Evolutionary conservation across 2,888 invertebrate genomes (phyloP), one percentile per base, ranked within the genome.

Genomic region (Incurvaria masculella): DNA sequence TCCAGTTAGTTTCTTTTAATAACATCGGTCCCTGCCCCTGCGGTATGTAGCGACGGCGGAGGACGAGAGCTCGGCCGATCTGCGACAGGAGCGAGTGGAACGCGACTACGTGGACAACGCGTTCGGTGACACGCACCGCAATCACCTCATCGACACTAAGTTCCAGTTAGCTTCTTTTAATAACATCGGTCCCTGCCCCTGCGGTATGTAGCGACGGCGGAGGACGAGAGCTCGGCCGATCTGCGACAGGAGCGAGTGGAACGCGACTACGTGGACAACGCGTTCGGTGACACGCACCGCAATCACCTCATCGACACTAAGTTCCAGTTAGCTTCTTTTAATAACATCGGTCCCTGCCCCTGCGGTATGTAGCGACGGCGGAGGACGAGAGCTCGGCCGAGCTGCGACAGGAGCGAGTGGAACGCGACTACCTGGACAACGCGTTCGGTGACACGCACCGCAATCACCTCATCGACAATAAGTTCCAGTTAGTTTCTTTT

Each of bases 381-480:
- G 91, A 91, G 68, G 67, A 92, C 16, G 86, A 87, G 61, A 81
- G 79, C 5, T 75, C 78, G 44, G 66, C 72, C 11, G 83, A 86
- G 61, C 69, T 78, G 64, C 61, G 63, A 23, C 68, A 65, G 53
- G 68, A 80, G 51, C 79, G 71, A 55, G 75, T 80, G 51, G 81
- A 84, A 57, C 86, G 81, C 56, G 83, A 87, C 58, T 79, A 81
- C 51, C 57, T 84, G 21, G 86, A 72, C 27, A 55, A 81, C 51
- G 60, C 72, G 20, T 64, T 78, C 55, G 71, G 67, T 1, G 74
- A 79, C 47, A 64, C 69, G 0, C 76, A 65, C 52, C 67, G 83
- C 14, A 80, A 81, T 2, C 59, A 72, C 2, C 65, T 70, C 47
- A 68, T 82, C 23, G 78, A 78, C 14, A 58, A 38, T 8, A 74